Base-by-base conservation (phyloP, 2,113 vertebrate genomes). In the Stictonetta naevosa region DNA sequence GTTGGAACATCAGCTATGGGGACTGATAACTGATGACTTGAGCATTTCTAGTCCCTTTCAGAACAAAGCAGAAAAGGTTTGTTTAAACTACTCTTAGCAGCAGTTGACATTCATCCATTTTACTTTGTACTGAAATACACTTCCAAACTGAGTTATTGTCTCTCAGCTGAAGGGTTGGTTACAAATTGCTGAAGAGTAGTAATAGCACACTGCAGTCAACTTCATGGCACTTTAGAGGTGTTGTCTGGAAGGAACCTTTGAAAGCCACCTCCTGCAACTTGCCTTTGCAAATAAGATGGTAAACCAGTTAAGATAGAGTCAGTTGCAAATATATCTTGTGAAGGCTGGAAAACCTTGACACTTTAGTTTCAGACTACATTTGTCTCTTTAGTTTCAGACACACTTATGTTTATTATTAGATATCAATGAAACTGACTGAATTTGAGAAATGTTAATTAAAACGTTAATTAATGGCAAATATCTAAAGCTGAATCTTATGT, bases 21-120 rank as follows among this genome's bases (percentile, higher is more conserved):
- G 50, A 74, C 25, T 38, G 21, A 58, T 92, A 86, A 55, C 36
- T 90, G 86, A 92, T 86, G 72, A 86, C 59, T 80, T 5, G 17
- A 83, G 22, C 46, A 77, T 81, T 90, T 92, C 44, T 58, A 34
- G 59, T 52, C 31, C 22, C 29, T 86, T 96, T 83, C 58, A 63
- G 28, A 90, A 10, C 5, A 63, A 77, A 88, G 33, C 59, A 14
- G 19, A 80, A 67, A 23, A 90, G 23, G 63, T 86, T 96, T 77
- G 28, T 7, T 73, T 87, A 64, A 83, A 80, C 16, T 74, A 62
- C 3, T 0, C 9, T 60, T 67, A 82, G 16, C 26, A 56, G 29
- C 15, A 33, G 9, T 85, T 88, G 28, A 59, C 10, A 17, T 16
- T 11, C 2, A 6, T 34, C 22, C 75, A 5, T 67, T 88, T 80